phyloP scores from a whole-genome alignment of 2,113 vertebrate species.

The Egretta garzetta region DNA sequence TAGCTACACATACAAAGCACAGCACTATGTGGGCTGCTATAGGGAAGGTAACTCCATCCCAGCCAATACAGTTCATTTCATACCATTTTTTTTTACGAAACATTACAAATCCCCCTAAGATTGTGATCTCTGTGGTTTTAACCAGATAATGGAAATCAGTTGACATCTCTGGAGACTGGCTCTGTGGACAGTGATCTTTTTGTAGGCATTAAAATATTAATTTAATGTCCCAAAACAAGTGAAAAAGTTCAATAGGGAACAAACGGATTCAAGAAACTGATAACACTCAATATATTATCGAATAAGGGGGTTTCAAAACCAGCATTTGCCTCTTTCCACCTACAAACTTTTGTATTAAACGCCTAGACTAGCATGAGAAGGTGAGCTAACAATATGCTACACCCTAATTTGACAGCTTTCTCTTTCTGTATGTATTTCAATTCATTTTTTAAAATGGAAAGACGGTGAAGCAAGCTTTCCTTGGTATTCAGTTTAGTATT shows the following conservation, averaged over 20 bases:
- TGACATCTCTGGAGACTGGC: background rate
- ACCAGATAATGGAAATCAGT: background rate
- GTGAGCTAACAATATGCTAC: background rate
- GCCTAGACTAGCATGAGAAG: conserved; percentile 15
- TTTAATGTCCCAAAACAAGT: background rate
- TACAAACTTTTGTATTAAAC: conserved; percentile 18
- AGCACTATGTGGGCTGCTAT: background rate
- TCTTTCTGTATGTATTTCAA: conserved; percentile 47
- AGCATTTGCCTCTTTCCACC: background rate
- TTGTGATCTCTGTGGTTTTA: background rate
- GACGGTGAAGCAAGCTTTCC: conserved; percentile 29
- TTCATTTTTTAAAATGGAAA: conserved; percentile 36
- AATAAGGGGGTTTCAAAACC: background rate
- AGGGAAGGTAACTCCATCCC: background rate
- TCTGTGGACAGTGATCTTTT: background rate
- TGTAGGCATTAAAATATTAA: background rate
- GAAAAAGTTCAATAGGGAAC: background rate
- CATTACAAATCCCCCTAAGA: background rate
- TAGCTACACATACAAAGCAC: background rate
- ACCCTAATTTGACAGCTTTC: conserved; percentile 16
- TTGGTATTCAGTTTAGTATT: conserved; percentile 19
- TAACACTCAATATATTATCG: background rate
- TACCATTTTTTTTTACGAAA: background rate
- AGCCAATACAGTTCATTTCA: background rate
- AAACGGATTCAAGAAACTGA: background rate